Evolutionary conservation across 2,888 invertebrate species (phyloP), one percentile per base, ranked within the genome.

Genomic region (Lomographa bimaculata): DNA sequence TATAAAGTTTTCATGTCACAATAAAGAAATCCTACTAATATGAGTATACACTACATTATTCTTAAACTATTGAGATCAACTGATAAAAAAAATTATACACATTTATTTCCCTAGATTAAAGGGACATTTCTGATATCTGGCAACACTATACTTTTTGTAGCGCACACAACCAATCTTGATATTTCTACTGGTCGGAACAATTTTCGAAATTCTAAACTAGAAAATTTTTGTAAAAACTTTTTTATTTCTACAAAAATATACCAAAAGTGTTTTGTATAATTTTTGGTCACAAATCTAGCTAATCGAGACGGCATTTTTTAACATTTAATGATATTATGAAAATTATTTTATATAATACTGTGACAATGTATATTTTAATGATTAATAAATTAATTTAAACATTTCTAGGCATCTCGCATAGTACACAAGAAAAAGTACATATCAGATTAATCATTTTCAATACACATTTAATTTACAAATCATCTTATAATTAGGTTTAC

Each of bases 231-330:
- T 69, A 61, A 61, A 69, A 59, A 60, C 50, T 54, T 53, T 58
- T 60, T 58, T 54, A 46, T 41, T 51, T 41, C 69, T 72, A 75
- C 72, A 80, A 79, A 78, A 79, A 79, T 79, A 79, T 72, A 68
- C 66, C 64, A 71, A 65, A 60, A 55, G 26, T 30, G 50, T 60
- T 56, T 51, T 45, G 47, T 43, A 50, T 47, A 46, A 6, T 17
- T 45, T 50, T 57, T 54, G 50, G 47, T 59, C 55, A 28, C 23
- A 23, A 41, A 26, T 42, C 26, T 42, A 35, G 29, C 71, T 68
- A 68, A 67, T 69, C 55, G 53, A 47, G 51, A 54, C 54, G 51
- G 54, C 38, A 34, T 49, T 7, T 16, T 40, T 9, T 40, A 37
- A 43, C n/a, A n/a, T n/a, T 45, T 39, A 18, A 28, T 40, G 38